These are phyloP conservation scores for Pterophyllum scalare DNA, from an alignment of 2,113 vertebrate genomes.

Conservation along the genomic window DNA sequence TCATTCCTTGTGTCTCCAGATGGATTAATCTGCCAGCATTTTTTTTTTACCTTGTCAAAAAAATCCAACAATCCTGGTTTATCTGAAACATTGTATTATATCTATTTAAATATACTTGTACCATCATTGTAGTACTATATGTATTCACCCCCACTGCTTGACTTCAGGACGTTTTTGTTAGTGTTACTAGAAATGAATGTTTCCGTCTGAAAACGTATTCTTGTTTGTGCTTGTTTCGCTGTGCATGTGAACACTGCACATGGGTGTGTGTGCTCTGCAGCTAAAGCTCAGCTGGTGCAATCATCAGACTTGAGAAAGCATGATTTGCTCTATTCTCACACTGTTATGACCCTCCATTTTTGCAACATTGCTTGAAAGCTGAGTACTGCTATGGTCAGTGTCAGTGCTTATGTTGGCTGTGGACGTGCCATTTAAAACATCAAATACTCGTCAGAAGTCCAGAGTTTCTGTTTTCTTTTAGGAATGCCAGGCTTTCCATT, in stretches of 20 bases:
- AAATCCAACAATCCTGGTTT: neutral
- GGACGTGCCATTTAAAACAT: conserved; percentile 53
- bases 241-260: neutral
- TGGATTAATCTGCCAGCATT: conserved; percentile 20
- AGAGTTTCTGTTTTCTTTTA: conserved; percentile 61
- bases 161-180: neutral
- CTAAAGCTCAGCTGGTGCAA: conserved; percentile 3
- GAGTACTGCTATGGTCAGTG: neutral
- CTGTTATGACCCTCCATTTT: conserved; percentile 7
- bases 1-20: conserved; percentile 26
- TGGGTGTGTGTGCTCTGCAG: neutral
- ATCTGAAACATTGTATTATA: neutral
- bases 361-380: conserved; percentile 12
- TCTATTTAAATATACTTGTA: conserved; percentile 1
- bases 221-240: neutral
- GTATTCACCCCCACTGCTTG: neutral
- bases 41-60: neutral
- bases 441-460: conserved; percentile 47
- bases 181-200: neutral
- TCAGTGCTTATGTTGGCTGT: conserved; percentile 67
- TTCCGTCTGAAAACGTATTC: neutral
- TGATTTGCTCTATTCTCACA: conserved; percentile 21
- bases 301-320: conserved; percentile 28
- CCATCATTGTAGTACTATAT: neutral
- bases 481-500: conserved; percentile 71